Base-by-base conservation (phyloP, 2,113 vertebrate species). In the Monarcha castaneiventris region DNA sequence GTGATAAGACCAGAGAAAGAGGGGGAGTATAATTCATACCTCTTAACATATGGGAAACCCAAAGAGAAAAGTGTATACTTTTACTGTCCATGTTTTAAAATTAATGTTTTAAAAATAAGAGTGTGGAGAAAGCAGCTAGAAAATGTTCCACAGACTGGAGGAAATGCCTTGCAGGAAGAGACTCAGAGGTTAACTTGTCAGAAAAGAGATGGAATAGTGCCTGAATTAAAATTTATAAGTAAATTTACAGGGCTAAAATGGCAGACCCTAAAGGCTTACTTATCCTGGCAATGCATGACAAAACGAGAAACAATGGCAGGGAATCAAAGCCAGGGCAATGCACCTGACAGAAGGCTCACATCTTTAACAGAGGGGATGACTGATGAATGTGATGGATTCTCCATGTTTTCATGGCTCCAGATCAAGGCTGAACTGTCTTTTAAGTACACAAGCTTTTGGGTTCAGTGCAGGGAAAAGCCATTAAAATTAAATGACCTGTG, bases 361-460 rank as follows among this genome's bases (percentile, higher is more conserved):
- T 67, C 86, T 94, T 92, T 71, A 88, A 77, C 43, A 59, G 43
- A 39, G 41, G 76, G 48, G 13, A 39, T 87, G 51, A 90, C 44
- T 83, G 80, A 93, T 3, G 13, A 41, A 72, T 72, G 73, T 87
- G 89, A 87, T 93, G 68, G 52, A 74, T 90, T 96, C 72, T 81
- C 55, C 86, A 44, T 35, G 25, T 91, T 93, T 92, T 90, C 56
- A 37, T 95, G 91, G 89, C 76, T 93, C 37, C 56, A 81, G 69
- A 78, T 92, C 73, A 94, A 93, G 86, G 33, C 64, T 67, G 76
- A 84, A 26, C 35, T 71, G 27, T 39, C 80, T 93, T 90, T 90
- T 78, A 59, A 81, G 89, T 74, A 35, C 6, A 15, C 18, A 71
- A 69, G 7, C 12, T 84, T 54, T 88, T 84, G 56, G 35, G 59